Percentiles rank a stretch among this genome's conserved stretches.
Conservation (phyloP, 2,113 vertebrate genomes). For the Stictonetta naevosa region DNA sequence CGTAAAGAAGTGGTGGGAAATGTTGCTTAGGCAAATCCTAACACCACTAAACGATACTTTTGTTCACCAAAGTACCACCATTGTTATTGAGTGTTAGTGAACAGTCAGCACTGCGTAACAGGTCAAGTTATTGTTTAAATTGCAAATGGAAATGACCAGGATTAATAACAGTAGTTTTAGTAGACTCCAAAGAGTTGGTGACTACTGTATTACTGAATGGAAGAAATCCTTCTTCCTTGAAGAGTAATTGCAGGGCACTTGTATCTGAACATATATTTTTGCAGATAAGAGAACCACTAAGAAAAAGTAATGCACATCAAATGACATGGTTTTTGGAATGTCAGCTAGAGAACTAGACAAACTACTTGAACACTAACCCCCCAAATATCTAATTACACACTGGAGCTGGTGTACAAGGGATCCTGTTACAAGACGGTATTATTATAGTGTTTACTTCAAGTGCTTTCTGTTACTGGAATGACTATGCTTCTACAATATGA, state of each 20-base stretch:
- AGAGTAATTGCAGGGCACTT: background rate
- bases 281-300: background rate
- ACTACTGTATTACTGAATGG: background rate
- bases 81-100: background rate
- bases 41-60: background rate
- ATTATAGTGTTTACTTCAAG: background rate
- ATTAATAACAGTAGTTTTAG: background rate
- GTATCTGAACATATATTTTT: background rate
- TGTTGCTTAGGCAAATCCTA: background rate
- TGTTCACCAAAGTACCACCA: background rate
- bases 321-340: accelerated
- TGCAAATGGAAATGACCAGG: background rate
- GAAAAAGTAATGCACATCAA: background rate
- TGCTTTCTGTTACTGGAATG: background rate
- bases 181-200: background rate
- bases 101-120: background rate
- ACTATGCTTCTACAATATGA: background rate
- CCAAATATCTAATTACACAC: background rate
- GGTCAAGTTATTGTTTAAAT: background rate
- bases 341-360: background rate
- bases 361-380: background rate
- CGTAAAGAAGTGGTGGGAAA: background rate
- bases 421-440: background rate
- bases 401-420: background rate
- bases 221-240: background rate